Evolutionary conservation across 2,113 vertebrate species (phyloP).

Genomic region (Neotoma lepida): DNA sequence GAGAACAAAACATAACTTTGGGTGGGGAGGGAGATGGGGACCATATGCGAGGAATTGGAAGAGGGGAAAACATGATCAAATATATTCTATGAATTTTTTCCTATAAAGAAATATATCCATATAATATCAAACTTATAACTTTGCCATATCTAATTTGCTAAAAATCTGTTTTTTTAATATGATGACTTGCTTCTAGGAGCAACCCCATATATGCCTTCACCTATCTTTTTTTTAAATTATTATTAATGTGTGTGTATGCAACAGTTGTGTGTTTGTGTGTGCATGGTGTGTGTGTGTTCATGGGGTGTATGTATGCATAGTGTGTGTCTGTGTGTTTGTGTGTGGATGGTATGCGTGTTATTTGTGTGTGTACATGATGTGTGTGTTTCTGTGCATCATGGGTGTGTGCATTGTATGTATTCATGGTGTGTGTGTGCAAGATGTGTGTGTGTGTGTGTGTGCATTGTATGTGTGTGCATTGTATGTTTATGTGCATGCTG

Average conservation of each 20-base stretch:
- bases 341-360: not conserved
- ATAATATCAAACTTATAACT: not conserved
- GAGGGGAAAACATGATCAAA: not conserved
- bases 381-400: not conserved
- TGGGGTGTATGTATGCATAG: not conserved
- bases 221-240: not conserved
- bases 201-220: not conserved
- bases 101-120: not conserved
- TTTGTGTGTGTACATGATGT: not conserved
- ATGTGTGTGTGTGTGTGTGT: not conserved
- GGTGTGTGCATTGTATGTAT: not conserved
- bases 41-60: not conserved
- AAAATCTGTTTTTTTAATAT: not conserved
- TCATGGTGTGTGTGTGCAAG: not conserved
- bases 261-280: not conserved
- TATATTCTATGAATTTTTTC: not conserved
- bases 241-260: not conserved
- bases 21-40: not conserved
- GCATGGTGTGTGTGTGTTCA: not conserved
- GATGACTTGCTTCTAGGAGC: not conserved
- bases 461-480: not conserved
- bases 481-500: not conserved
- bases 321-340: no score
- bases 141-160: not conserved
- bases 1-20: not conserved